A percentile compares a stretch with the other conserved stretches of the same genome.
These are phyloP conservation scores for Mystacides longicornis DNA, from an alignment of 2,888 invertebrate species.

Conservation along the genomic window DNA sequence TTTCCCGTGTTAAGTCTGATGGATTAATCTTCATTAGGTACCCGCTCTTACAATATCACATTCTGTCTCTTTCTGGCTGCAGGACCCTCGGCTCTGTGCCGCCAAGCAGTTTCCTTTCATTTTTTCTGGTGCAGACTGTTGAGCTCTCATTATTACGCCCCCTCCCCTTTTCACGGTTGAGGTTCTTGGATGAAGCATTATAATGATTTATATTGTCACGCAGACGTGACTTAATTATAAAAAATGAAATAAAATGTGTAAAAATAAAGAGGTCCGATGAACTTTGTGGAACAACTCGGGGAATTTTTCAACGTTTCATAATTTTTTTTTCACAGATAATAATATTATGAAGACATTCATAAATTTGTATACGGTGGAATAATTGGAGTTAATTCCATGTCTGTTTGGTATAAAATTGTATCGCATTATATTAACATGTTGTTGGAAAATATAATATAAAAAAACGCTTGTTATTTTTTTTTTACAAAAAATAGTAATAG, in stretches of 20 bases:
- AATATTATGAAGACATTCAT: too few relatives aligned
- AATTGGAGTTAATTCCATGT: too few relatives aligned
- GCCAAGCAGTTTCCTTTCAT: constrained; percentile 10
- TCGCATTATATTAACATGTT: too few relatives aligned
- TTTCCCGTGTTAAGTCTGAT: constrained; percentile 13
- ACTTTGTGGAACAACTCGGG: too few relatives aligned
- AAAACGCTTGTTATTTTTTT: too few relatives aligned
- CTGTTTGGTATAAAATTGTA: too few relatives aligned
- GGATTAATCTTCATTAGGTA: constrained; percentile 23
- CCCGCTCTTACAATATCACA: too few relatives aligned
- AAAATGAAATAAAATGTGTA: neutral
- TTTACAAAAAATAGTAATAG: too few relatives aligned
- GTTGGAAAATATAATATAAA: too few relatives aligned
- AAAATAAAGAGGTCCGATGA: neutral
- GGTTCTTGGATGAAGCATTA: neutral
- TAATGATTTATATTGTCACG: neutral
- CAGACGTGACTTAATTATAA: neutral
- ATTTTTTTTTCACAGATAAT: too few relatives aligned
- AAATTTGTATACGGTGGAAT: too few relatives aligned
- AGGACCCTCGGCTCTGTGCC: constrained; percentile 14
- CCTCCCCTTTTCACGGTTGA: neutral
- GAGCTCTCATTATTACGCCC: neutral
- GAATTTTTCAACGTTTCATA: too few relatives aligned
- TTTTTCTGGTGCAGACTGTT: neutral
- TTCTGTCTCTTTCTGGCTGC: neutral